Percentiles rank a stretch among this genome's conserved stretches.
phyloP scores from a whole-genome alignment of 2,113 vertebrate species.

The Xenopus tropicalis region DNA sequence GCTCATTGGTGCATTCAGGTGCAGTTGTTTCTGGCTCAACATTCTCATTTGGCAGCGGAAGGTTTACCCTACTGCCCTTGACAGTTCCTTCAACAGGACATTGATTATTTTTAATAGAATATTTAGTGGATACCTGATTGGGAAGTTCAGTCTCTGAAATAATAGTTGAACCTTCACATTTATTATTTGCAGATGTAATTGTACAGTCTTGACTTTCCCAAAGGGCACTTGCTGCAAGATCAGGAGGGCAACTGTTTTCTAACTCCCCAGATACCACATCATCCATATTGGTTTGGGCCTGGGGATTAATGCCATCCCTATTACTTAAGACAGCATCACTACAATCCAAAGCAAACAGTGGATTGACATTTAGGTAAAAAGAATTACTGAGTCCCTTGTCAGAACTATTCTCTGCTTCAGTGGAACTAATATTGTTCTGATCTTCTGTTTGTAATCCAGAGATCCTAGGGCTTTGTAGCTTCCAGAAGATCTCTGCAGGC shows the following conservation, averaged over 20 bases:
- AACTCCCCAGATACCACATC: conserved; percentile 1
- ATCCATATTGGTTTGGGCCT: conserved; percentile 35
- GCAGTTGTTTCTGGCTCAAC: neutral
- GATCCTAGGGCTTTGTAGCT: conserved; percentile 53
- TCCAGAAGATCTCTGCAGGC: conserved; percentile 76
- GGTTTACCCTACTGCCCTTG: neutral
- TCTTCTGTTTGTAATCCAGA: conserved; percentile 34
- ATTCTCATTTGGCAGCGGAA: neutral
- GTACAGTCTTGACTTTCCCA: conserved; percentile 57
- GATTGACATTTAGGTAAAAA: conserved; percentile 57
- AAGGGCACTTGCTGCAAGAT: no score
- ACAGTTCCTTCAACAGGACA: neutral
- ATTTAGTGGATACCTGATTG: conserved; percentile 53
- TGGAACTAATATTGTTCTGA: conserved; percentile 28
- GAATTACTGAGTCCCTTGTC: conserved; percentile 52
- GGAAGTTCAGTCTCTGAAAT: conserved; percentile 51
- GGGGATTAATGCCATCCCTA: conserved; percentile 27
- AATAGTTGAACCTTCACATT: conserved; percentile 47
- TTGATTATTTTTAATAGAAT: conserved; percentile 37
- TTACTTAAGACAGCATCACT: conserved; percentile 36
- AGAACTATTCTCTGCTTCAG: conserved; percentile 20
- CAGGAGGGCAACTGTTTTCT: conserved; percentile 52
- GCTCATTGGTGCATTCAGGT: neutral
- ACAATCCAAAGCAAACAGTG: conserved; percentile 52
- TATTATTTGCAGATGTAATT: conserved; percentile 55